Percentiles rank a stretch among this genome's conserved stretches.
phyloP scores from a whole-genome alignment of 2,888 invertebrate genomes.

The Acleris cristana region DNA sequence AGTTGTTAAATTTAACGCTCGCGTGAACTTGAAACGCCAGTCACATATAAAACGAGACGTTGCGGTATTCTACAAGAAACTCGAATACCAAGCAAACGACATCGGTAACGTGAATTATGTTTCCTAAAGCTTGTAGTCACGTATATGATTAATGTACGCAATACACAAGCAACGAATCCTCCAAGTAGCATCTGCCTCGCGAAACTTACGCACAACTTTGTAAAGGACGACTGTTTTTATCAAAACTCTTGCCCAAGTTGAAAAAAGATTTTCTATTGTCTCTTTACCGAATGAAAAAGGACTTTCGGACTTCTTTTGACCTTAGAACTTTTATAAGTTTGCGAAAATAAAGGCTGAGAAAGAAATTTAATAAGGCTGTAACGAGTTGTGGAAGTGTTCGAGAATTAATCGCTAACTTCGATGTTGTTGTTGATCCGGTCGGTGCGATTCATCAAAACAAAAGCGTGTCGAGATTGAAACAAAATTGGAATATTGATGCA shows the following conservation, averaged over 20 bases:
- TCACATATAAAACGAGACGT: neutral
- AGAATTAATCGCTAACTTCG: conserved; percentile 17
- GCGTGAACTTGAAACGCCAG: conserved; percentile 16
- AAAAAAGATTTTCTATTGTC: conserved; percentile 25
- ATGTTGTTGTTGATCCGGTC: conserved; percentile 2
- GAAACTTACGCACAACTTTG: conserved; percentile 26
- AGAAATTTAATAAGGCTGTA: conserved; percentile 1
- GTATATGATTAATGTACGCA: conserved; percentile 16
- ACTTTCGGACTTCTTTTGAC: conserved; percentile 12
- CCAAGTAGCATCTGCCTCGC: conserved; percentile 24
- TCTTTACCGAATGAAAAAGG: conserved; percentile 29
- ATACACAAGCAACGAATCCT: conserved; percentile 12
- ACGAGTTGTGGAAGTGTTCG: conserved; percentile 2
- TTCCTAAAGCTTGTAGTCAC: conserved; percentile 16
- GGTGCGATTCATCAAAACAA: conserved; percentile 47
- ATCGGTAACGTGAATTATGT: conserved; percentile 18
- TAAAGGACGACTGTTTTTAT: conserved; percentile 27
- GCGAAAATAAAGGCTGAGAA: conserved; percentile 5
- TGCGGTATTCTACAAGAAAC: conserved; percentile 10
- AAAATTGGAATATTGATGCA: conserved; percentile 47
- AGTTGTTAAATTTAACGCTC: conserved; percentile 45
- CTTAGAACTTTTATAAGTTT: conserved; percentile 6
- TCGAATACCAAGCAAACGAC: conserved; percentile 20
- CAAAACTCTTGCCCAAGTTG: conserved; percentile 25
- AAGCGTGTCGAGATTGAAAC: conserved; percentile 45